Evolutionary conservation across 2,888 invertebrate species (phyloP), one percentile per base, ranked within the genome.

Genomic region (Latrodectus elegans): DNA sequence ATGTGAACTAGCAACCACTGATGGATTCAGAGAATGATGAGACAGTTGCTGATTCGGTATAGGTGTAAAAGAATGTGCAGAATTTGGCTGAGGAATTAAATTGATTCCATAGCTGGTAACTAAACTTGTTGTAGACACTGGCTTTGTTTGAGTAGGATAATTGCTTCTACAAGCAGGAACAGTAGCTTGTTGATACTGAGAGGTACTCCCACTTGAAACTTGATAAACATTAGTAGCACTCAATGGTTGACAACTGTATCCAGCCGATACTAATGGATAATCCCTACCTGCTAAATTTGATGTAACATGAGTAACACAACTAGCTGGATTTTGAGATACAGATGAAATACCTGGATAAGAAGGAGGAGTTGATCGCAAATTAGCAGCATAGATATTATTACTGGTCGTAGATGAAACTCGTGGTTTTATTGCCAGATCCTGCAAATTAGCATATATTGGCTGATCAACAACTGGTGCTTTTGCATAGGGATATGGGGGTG

Each of bases 381-480:
- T 70, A 38, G 38, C 38, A 38, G 38, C 38, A 38, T 38, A 38
- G 38, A 38, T 38, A 64, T n/a, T 71, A 15, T 38, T 22, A 64
- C 51, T 60, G 2, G 74, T 51, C 3, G 70, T 65, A 17, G 22
- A n/a, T 10, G 77, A 14, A 12, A n/a, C 14, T 12, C 53, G 81
- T 12, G 78, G 70, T 60, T 83, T 82, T 17, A 74, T n/a, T 15
- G 84, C 53, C 4, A 89, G 53, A 38, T 89, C 87, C 22, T 87
- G 86, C 15, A 89, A 65, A 60, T 89, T 89, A 64, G 89, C 89
- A 76, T 89, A 89, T 51, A 89, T 87, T 51, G 89, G 86, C 49
- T 72, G 74, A n/a, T 89, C 88, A 15, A 76, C 14, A 15, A 76
- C 14, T 8, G 73, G 17, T 10, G 60, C 64, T 53, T 77, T 83